Evolutionary conservation across 2,113 vertebrate genomes (phyloP).

Genomic region (Triplophysa dalaica): DNA sequence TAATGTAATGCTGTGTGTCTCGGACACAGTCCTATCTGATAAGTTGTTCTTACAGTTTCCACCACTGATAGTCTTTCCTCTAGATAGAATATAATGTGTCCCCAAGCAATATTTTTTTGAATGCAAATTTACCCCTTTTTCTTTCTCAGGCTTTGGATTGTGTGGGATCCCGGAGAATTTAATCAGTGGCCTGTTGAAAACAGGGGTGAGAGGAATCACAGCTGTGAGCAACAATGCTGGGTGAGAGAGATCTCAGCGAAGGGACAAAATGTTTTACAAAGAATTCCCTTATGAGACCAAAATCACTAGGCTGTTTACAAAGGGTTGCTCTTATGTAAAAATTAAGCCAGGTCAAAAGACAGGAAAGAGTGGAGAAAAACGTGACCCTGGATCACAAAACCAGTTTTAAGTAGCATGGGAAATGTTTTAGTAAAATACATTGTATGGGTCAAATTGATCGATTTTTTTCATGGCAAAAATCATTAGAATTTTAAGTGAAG

Average conservation of each 20-base stretch:
- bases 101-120: neutral
- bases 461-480: too few relatives aligned
- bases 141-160: slow-evolving; percentile 77
- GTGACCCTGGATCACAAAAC: too few relatives aligned
- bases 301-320: slow-evolving; percentile 5
- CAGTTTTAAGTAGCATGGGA: too few relatives aligned
- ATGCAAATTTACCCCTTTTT: slow-evolving; percentile 13
- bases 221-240: slow-evolving; percentile 87
- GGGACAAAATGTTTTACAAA: slow-evolving; percentile 15
- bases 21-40: neutral
- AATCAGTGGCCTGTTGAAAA: slow-evolving; percentile 80
- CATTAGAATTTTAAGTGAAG: too few relatives aligned
- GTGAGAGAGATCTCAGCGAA: slow-evolving; percentile 56
- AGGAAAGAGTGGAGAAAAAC: neutral
- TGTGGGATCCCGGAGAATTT: slow-evolving; percentile 87
- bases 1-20: neutral
- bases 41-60: slow-evolving; percentile 11
- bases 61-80: neutral
- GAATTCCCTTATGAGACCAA: neutral
- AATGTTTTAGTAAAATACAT: too few relatives aligned
- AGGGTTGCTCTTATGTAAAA: neutral
- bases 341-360: neutral
- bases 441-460: too few relatives aligned
- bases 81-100: slow-evolving; percentile 32
- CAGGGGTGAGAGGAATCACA: slow-evolving; percentile 79